Conservation (phyloP, 2,888 invertebrate genomes). For the Eupithecia tripunctaria region DNA sequence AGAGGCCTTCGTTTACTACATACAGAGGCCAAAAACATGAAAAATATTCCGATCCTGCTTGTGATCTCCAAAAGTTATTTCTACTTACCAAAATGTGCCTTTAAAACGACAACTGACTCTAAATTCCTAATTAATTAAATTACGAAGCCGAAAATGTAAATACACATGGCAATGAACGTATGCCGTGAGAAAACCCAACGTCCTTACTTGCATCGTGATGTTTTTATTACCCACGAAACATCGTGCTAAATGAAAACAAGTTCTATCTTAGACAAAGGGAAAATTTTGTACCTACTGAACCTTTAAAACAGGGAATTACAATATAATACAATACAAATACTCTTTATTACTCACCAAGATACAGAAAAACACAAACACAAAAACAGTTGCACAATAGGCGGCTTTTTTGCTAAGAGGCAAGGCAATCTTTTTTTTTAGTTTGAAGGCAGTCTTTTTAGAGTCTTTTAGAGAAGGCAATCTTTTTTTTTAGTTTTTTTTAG, state of each 20-base stretch:
- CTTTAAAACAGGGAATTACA: neutral
- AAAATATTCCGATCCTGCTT: neutral
- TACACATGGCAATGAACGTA: constrained; percentile 18
- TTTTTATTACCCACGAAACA: constrained; percentile 27
- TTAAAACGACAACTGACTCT: neutral
- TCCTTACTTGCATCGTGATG: constrained; percentile 23
- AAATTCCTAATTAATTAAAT: constrained; percentile 11
- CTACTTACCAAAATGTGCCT: neutral
- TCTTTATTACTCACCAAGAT: too few relatives aligned
- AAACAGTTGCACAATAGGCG: too few relatives aligned
- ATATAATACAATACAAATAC: too few relatives aligned
- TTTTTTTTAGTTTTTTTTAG: too few relatives aligned
- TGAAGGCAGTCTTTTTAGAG: too few relatives aligned
- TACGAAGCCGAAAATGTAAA: neutral
- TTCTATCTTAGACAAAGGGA: constrained; percentile 9
- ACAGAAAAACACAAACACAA: too few relatives aligned
- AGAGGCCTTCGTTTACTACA: neutral
- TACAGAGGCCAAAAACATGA: neutral
- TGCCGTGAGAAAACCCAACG: constrained; percentile 25
- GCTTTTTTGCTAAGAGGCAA: too few relatives aligned
- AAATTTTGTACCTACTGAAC: neutral
- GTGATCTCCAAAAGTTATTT: neutral
- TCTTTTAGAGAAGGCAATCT: too few relatives aligned
- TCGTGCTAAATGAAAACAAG: constrained; percentile 25
- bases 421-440: too few relatives aligned